Evolutionary conservation across 2,888 invertebrate genomes (phyloP), one percentile per base, ranked within the genome.

Genomic region (Labia minor): DNA sequence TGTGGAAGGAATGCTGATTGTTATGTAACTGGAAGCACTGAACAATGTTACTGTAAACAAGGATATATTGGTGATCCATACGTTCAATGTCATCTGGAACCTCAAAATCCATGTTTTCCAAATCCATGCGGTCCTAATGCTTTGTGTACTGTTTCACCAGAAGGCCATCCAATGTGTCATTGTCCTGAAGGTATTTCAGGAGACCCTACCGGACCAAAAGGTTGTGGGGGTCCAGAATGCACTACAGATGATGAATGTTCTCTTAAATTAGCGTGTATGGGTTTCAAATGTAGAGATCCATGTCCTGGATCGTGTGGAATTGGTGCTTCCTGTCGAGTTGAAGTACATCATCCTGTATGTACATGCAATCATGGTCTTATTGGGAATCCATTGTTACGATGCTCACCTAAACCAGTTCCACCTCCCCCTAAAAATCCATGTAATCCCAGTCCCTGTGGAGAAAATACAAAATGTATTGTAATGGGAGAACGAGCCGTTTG

Each of bases 1-100:
- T 92, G 92, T 77, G 92, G 91, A 21, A 77, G 80, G 18, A 90
- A 92, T 76, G 86, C 92, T 10, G 90, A 92, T 74, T 93, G 92
- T 75, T 92, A 92, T 74, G 88, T 91, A 3, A 83, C 87, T 63
- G 86, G 87, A 67, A 90, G 90, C 73, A 85, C 86, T 73, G 92
- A 94, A 77, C 86, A 89, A 76, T 93, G 93, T 76, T 91, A 86
- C 77, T 94, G 93, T 73, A 85, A 84, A 75, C 76, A 82, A 63
- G 90, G 89, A 21, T 90, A 82, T 76, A 81, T 82, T 62, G 93
- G 92, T 18, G 89, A 93, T 79, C 87, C 92, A 2, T 90, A 90
- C 73, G 81, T 84, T 21, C 87, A 85, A n/a, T 92, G 92, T 74
- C 81, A 83, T 72, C 81, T 83, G 64, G 84, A 86, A 76, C 86